A percentile compares a stretch with the other conserved stretches of the same genome.
Evolutionary conservation across 2,797 vertebrate genomes (phyloP).

Genomic region (Myotis vivesi): DNA sequence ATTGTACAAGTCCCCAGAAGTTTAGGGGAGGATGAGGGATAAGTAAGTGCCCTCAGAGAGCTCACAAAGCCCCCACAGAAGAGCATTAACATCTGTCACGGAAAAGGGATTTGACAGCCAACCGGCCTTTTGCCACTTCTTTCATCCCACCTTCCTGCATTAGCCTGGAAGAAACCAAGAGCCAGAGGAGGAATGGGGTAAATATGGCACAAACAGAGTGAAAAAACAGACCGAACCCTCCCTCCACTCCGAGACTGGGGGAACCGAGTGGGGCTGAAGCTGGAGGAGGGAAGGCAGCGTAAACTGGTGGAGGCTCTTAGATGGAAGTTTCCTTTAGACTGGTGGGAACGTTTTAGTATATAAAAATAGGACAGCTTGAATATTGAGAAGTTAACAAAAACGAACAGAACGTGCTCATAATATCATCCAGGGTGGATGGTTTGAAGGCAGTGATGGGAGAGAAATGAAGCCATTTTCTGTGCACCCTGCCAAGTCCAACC

Average conservation of each 20-base stretch:
- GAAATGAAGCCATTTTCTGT: neutral
- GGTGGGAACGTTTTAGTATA: neutral
- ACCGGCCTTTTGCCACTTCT: neutral
- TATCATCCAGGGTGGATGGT: neutral
- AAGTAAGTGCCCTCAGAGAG: neutral
- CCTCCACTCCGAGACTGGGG: neutral
- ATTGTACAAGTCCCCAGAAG: neutral
- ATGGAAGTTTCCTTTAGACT: neutral
- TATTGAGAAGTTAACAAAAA: neutral
- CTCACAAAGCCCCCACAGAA: neutral
- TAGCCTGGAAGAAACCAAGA: neutral
- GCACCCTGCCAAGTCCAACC: neutral
- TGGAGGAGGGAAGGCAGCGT: neutral
- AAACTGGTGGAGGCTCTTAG: neutral
- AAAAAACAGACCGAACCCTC: neutral
- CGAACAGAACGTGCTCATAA: neutral
- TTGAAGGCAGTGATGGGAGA: neutral
- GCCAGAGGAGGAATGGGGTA: neutral
- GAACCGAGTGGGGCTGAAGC: neutral
- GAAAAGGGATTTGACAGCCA: neutral
- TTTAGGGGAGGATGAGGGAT: neutral
- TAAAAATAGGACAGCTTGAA: neutral
- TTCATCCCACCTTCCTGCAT: neutral
- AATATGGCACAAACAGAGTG: neutral
- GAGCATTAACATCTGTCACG: neutral